Evolutionary conservation across 2,888 invertebrate species (phyloP).

Genomic region (Ophonus ardosiacus): DNA sequence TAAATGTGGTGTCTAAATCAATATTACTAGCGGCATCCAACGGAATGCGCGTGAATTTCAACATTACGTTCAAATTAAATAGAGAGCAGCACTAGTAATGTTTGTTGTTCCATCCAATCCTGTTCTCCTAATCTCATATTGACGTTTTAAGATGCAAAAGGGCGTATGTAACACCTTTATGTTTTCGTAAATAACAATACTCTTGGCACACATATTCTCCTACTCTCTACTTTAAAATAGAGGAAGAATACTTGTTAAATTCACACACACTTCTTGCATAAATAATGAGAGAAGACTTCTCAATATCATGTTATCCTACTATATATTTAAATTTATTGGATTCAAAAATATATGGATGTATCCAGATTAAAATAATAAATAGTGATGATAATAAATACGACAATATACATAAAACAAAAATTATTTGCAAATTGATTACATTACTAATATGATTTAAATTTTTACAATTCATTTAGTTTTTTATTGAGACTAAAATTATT

Average conservation of each 20-base stretch:
- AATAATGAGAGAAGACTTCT: background rate
- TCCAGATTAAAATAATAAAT: background rate
- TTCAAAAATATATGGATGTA: slow-evolving; percentile 23
- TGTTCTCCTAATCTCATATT: slow-evolving; percentile 33
- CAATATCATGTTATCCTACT: slow-evolving; percentile 7
- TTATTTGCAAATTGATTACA: too few species aligned
- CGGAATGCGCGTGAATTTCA: background rate
- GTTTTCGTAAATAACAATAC: slow-evolving; percentile 23
- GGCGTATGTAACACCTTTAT: slow-evolving; percentile 55
- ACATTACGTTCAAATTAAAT: background rate
- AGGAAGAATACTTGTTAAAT: slow-evolving; percentile 13
- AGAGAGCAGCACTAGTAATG: background rate
- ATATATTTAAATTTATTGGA: slow-evolving; percentile 12
- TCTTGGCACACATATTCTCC: background rate
- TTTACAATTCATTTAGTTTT: too few species aligned
- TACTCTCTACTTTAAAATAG: slow-evolving; percentile 20
- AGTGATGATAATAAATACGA: background rate
- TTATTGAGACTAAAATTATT: too few species aligned
- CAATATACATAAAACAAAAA: background rate
- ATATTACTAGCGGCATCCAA: background rate
- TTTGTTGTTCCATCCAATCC: background rate
- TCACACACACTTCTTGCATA: slow-evolving; percentile 8
- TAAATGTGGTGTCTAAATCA: background rate
- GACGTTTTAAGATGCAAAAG: slow-evolving; percentile 56
- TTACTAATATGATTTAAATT: too few species aligned